Conservation (phyloP, 1,140 invertebrate genomes). For the Aphidius gifuensis region DNA sequence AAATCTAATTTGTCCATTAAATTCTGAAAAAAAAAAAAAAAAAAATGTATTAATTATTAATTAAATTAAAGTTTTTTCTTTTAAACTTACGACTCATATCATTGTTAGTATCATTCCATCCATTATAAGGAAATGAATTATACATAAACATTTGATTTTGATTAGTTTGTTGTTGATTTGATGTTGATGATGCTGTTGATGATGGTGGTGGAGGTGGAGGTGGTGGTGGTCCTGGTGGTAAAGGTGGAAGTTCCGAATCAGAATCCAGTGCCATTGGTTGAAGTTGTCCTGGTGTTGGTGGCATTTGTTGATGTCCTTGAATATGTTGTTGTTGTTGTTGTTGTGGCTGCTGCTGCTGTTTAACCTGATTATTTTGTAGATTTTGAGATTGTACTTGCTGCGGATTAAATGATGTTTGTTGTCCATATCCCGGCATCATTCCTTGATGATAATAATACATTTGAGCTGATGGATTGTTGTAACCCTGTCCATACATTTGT, state of each 20-base stretch:
- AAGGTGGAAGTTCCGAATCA: constrained; percentile 51
- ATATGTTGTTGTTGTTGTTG: constrained; percentile 34
- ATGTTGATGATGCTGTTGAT: constrained; percentile 40
- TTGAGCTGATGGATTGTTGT: constrained; percentile 44
- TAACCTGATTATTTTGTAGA: constrained; percentile 18
- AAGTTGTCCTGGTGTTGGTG: constrained; percentile 43
- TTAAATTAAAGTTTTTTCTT: background rate
- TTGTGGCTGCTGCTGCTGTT: constrained; percentile 29
- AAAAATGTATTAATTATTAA: background rate
- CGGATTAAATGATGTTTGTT: constrained; percentile 38
- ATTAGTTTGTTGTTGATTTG: constrained; percentile 34
- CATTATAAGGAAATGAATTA: constrained; percentile 39
- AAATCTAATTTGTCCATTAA: constrained; percentile 58
- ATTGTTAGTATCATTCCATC: constrained; percentile 44
- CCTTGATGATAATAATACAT: constrained; percentile 49
- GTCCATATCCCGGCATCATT: constrained; percentile 47
- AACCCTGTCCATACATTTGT: constrained; percentile 48
- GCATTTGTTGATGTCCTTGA: constrained; percentile 31
- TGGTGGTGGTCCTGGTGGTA: constrained; percentile 53
- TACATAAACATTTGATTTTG: constrained; percentile 44
- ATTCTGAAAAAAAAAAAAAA: constrained; percentile 46
- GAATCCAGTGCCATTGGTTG: constrained; percentile 49
- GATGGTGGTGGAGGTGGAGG: constrained; percentile 48
- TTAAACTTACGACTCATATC: constrained; percentile 42
- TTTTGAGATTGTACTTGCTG: constrained; percentile 40